phyloP scores from a whole-genome alignment of 2,113 vertebrate species.

The Lagopus muta region DNA sequence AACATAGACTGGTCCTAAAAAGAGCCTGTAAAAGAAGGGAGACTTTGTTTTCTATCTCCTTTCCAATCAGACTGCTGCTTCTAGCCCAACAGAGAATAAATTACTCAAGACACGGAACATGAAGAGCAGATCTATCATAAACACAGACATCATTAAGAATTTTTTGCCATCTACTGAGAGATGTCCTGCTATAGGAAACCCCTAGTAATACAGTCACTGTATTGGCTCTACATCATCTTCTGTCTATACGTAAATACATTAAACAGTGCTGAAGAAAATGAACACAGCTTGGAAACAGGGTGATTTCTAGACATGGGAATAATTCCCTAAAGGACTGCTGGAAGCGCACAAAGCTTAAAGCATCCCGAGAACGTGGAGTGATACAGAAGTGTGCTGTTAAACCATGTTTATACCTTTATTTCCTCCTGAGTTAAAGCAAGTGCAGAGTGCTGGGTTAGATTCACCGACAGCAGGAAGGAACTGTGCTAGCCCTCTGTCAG shows the following conservation, averaged over 20 bases:
- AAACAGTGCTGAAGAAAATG: not conserved
- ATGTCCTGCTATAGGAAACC: not conserved
- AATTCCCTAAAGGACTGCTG: constrained; percentile 35
- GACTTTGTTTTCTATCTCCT: constrained; percentile 37
- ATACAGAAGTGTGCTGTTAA: constrained; percentile 69
- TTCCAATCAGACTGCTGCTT: constrained; percentile 64
- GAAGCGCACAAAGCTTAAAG: constrained; percentile 37
- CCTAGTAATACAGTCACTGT: not conserved
- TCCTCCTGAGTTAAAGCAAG: constrained; percentile 68
- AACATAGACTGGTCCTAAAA: constrained; percentile 46
- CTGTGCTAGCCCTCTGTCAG: not conserved
- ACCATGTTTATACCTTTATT: constrained; percentile 67
- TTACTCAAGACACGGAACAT: not conserved
- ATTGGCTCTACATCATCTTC: not conserved
- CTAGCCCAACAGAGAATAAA: constrained; percentile 61
- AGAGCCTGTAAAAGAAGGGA: not conserved
- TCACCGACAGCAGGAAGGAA: not conserved
- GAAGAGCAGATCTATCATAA: not conserved
- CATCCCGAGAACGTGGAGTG: constrained; percentile 30
- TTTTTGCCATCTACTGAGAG: not conserved
- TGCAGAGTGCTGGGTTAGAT: constrained; percentile 45
- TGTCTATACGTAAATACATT: not conserved
- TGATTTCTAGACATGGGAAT: constrained; percentile 32
- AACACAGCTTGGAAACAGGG: not conserved
- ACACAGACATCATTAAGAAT: not conserved